phyloP scores from a whole-genome alignment of 2,888 invertebrate genomes.

The Lomographa bimaculata region DNA sequence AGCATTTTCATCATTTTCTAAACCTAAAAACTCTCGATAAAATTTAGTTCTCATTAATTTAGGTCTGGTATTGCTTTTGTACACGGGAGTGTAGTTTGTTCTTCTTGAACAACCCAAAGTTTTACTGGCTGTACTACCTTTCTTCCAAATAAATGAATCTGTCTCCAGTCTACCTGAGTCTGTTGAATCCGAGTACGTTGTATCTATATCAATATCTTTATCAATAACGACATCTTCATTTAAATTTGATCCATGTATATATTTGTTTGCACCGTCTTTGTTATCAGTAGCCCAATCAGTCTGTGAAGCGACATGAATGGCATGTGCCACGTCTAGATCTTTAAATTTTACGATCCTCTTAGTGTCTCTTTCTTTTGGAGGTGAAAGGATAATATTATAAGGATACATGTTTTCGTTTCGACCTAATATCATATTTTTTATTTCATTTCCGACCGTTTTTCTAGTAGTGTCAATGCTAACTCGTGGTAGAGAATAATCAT shows the following conservation, averaged over 20 bases:
- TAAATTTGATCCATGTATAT: neutral
- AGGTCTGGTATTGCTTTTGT: constrained; percentile 46
- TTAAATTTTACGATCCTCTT: constrained; percentile 65
- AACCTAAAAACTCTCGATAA: constrained; percentile 51
- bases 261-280: constrained; percentile 1
- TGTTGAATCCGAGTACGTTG: constrained; percentile 49
- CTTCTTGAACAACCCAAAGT: constrained; percentile 36
- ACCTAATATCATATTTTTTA: constrained; percentile 71
- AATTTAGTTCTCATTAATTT: constrained; percentile 46
- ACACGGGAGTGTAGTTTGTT: constrained; percentile 45
- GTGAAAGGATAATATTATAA: constrained; percentile 71
- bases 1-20: constrained; percentile 33
- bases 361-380: constrained; percentile 55
- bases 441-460: constrained; percentile 46
- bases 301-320: constrained; percentile 32
- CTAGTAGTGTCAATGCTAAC: constrained; percentile 45
- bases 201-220: constrained; percentile 26
- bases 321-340: constrained; percentile 36
- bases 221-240: constrained; percentile 16
- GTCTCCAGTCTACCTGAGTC: constrained; percentile 56
- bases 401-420: constrained; percentile 65
- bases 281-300: constrained; percentile 32
- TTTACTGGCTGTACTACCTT: constrained; percentile 31
- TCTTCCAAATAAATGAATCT: constrained; percentile 59
- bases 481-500: constrained; percentile 57